Conservation (phyloP, 2,888 invertebrate species). For the Crematogaster levior region DNA sequence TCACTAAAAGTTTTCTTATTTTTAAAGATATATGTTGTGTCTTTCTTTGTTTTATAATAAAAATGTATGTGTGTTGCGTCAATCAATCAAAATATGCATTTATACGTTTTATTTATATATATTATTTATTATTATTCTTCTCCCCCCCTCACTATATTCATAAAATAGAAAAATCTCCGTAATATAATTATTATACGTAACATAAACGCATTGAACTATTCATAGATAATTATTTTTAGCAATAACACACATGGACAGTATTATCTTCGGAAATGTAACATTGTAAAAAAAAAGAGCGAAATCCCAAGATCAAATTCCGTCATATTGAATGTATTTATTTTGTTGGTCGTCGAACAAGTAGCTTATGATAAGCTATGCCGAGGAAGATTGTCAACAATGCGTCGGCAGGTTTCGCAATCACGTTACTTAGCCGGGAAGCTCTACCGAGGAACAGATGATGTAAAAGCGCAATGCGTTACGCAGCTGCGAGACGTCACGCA, state of each 20-base stretch:
- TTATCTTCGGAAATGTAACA: background rate
- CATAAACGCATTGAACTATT: background rate
- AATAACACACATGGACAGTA: background rate
- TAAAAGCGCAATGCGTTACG: constrained; percentile 45
- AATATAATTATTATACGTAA: background rate
- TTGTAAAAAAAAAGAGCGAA: background rate
- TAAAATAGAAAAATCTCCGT: background rate
- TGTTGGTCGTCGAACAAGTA: constrained; percentile 6
- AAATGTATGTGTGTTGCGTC: background rate
- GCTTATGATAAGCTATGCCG: background rate
- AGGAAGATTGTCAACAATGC: constrained; percentile 27
- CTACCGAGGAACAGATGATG: constrained; percentile 61
- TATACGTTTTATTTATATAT: background rate
- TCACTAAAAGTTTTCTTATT: background rate
- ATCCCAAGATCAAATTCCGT: background rate
- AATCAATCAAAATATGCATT: background rate
- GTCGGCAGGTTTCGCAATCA: constrained; percentile 37
- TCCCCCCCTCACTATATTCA: background rate
- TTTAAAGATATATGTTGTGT: background rate
- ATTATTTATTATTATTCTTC: background rate
- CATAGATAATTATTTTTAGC: background rate
- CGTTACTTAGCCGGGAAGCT: constrained; percentile 56
- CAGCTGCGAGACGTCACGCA: constrained; percentile 58
- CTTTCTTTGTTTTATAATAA: background rate
- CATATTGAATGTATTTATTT: background rate